Evolutionary conservation across 2,797 vertebrate genomes (phyloP).

Genomic region (Prunella strophiata): DNA sequence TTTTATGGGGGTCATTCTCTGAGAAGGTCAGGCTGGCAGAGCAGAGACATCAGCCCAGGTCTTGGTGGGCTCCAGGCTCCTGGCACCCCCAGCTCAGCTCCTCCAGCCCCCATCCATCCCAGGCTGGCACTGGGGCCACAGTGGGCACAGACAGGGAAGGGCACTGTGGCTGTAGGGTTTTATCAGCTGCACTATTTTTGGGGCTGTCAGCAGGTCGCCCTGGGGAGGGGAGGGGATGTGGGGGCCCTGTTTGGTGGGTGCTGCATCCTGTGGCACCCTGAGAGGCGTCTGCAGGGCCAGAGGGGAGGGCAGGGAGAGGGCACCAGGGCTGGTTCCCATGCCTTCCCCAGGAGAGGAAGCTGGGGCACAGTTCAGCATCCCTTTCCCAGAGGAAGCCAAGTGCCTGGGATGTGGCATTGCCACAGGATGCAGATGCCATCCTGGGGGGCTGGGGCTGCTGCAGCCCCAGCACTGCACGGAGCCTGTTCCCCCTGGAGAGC

Average conservation of each 20-base stretch:
- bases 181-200: not conserved
- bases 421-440: not conserved
- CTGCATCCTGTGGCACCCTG: not conserved
- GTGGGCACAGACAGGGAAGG: not conserved
- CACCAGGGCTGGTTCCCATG: not conserved
- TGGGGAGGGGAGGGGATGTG: too few relatives aligned
- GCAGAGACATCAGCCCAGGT: not conserved
- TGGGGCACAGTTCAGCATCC: not conserved
- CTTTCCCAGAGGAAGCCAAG: not conserved
- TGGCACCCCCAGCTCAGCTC: not conserved
- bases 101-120: too few relatives aligned
- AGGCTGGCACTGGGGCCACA: not conserved
- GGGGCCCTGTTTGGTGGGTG: not conserved
- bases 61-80: not conserved
- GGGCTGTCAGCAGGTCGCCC: not conserved
- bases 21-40: not conserved
- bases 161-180: not conserved
- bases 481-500: accelerated
- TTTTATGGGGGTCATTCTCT: constrained; percentile 46
- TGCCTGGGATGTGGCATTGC: accelerated
- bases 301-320: not conserved
- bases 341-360: not conserved
- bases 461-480: not conserved
- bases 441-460: not conserved
- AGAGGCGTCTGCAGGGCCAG: not conserved